These are phyloP conservation scores for Tetraneura akinire DNA, from an alignment of 1,140 invertebrate species.

Conservation along the genomic window DNA sequence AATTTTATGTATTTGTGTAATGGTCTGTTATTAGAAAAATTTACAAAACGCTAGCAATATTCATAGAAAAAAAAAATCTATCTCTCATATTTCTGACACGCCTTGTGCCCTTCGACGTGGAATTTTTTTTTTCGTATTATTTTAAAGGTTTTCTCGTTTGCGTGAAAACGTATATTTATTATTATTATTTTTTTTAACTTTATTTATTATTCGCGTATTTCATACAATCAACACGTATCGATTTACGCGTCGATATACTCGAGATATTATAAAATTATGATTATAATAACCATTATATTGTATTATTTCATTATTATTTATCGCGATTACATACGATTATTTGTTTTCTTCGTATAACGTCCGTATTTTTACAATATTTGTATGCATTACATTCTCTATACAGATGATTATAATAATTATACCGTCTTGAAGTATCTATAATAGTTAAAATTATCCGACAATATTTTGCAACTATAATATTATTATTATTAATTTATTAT, in stretches of 20 bases:
- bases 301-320: not conserved
- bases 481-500: too few species aligned
- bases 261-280: too few species aligned
- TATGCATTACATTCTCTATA: too few species aligned
- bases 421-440: too few species aligned
- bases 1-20: not conserved
- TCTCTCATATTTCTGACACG: not conserved
- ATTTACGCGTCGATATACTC: not conserved
- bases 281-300: not conserved
- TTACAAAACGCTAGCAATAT: not conserved
- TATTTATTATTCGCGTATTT: not conserved
- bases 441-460: too few species aligned
- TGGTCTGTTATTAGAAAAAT: not conserved
- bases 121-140: not conserved
- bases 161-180: not conserved
- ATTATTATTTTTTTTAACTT: not conserved
- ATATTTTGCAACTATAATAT: too few species aligned
- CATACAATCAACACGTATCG: slow-evolving; percentile 13
- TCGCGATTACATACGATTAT: too few species aligned
- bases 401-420: too few species aligned
- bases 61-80: not conserved
- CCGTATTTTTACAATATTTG: too few species aligned
- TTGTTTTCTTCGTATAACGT: too few species aligned
- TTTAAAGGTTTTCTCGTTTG: not conserved
- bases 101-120: not conserved